Percentiles rank a stretch among this genome's conserved stretches.
Conservation (phyloP, 1,140 invertebrate genomes). For the Drosophila kanapiae region DNA sequence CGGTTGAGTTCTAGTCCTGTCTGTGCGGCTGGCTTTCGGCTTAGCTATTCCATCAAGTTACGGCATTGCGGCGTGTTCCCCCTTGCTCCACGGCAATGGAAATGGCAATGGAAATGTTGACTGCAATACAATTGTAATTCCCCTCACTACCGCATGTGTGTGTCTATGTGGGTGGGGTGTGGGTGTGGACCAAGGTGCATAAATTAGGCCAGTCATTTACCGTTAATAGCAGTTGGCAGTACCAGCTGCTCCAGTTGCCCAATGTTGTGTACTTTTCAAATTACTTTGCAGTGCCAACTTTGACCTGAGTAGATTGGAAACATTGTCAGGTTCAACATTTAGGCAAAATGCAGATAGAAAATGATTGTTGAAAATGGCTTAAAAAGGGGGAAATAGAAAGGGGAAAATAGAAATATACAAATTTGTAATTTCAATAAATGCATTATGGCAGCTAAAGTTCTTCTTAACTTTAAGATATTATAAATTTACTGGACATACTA, state of each 20-base stretch:
- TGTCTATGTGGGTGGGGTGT: conserved; percentile 6
- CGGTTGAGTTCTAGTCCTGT: conserved; percentile 22
- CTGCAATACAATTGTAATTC: conserved; percentile 52
- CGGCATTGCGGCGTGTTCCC: conserved; percentile 70
- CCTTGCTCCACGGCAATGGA: conserved; percentile 19
- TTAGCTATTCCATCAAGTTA: conserved; percentile 78
- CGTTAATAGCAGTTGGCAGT: conserved; percentile 68
- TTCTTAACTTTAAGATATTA: background rate
- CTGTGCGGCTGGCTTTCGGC: conserved; percentile 14
- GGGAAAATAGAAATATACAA: background rate
- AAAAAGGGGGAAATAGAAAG: too few species aligned
- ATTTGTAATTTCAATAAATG: background rate
- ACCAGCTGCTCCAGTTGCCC: conserved; percentile 43
- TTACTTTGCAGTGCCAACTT: conserved; percentile 53
- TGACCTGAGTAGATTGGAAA: conserved; percentile 34
- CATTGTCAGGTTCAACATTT: conserved; percentile 4
- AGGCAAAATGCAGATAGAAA: background rate
- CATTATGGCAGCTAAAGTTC: too few species aligned
- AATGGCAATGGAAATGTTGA: conserved; percentile 56
- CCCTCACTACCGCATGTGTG: conserved; percentile 8
- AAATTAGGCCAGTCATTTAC: conserved; percentile 79
- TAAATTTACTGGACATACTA: background rate
- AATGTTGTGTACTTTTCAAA: conserved; percentile 68
- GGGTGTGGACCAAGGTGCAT: conserved; percentile 54
- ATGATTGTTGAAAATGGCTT: background rate